phyloP scores from a whole-genome alignment of 2,113 vertebrate species.

The Camelus dromedarius region DNA sequence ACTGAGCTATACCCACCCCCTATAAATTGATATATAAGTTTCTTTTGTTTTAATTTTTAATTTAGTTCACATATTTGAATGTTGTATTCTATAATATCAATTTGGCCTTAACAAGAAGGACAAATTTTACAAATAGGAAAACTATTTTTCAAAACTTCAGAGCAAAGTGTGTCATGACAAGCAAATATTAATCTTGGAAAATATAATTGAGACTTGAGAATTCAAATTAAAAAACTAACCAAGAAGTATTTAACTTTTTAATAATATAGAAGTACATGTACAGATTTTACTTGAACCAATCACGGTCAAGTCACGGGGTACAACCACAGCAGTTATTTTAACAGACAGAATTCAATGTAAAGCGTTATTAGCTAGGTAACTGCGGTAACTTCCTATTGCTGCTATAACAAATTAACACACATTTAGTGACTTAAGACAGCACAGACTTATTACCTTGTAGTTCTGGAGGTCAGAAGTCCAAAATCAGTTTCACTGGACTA shows the following conservation, averaged over 20 bases:
- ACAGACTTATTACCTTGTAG: background rate
- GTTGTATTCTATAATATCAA: background rate
- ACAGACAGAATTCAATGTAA: background rate
- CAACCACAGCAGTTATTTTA: background rate
- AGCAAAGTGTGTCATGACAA: background rate
- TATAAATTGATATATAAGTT: background rate
- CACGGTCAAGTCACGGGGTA: background rate
- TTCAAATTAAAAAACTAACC: background rate
- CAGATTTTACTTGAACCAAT: background rate
- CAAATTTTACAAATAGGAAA: background rate
- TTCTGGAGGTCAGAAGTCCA: background rate
- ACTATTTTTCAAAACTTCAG: background rate
- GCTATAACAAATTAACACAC: background rate
- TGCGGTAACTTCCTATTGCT: background rate
- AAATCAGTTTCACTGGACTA: background rate
- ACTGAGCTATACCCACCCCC: too few species aligned
- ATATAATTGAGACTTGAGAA: background rate
- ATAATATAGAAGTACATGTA: background rate
- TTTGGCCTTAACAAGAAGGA: background rate
- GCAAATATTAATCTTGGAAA: background rate
- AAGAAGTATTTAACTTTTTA: background rate
- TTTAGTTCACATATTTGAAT: background rate
- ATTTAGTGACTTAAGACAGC: background rate
- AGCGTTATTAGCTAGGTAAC: background rate
- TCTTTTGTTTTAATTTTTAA: background rate